Evolutionary conservation across 30 jellyfish, hydroid and myxozoan genomes (phyloP).

Genomic region (Aurelia sp.): DNA sequence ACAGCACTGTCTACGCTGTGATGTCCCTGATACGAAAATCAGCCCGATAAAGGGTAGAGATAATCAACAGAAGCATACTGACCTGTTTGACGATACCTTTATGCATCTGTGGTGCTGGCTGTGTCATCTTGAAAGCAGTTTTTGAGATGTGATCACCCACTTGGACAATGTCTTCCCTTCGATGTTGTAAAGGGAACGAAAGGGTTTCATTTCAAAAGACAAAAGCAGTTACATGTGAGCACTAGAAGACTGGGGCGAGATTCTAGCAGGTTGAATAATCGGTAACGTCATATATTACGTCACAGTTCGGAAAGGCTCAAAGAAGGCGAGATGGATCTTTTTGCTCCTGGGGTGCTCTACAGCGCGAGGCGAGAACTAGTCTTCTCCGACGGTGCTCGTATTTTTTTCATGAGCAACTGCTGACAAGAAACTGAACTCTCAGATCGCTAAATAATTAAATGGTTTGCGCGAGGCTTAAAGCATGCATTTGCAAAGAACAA

Average conservation of each 20-base stretch:
- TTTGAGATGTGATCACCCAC: neutral
- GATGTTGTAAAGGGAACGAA: constrained; percentile 17
- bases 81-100: constrained; percentile 97
- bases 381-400: no score
- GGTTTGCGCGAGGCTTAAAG: no score
- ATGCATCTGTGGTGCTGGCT: constrained; percentile 80
- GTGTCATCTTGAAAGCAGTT: constrained; percentile 65
- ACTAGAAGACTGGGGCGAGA: constrained; percentile 47
- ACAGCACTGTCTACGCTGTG: no score
- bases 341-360: no score
- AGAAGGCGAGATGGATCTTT: no score
- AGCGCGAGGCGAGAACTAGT: no score
- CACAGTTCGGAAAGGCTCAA: neutral
- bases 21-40: no score
- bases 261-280: constrained; percentile 3
- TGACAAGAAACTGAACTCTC: no score
- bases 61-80: neutral
- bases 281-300: constrained; percentile 13
- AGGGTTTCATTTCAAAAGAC: constrained; percentile 61
- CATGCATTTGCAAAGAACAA: no score
- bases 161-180: constrained; percentile 1
- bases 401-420: no score
- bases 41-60: no score
- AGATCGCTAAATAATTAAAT: no score
- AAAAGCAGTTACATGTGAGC: constrained; percentile 58